Percentiles rank a stretch among this genome's conserved stretches.
Conservation (phyloP, 2,113 vertebrate genomes). For the Formicarius rufipectus region DNA sequence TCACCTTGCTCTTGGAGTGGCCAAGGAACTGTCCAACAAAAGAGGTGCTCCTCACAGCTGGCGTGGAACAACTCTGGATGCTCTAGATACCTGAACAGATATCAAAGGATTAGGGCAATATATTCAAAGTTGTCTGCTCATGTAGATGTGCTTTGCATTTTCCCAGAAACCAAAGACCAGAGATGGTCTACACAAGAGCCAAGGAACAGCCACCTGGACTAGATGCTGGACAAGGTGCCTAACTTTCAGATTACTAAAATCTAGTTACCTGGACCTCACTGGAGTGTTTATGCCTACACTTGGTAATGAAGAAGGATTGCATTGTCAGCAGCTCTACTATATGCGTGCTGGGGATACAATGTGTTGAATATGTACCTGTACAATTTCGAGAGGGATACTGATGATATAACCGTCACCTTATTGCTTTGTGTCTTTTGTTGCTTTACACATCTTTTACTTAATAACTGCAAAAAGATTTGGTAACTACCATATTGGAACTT, state of each 20-base stretch:
- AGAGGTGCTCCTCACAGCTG: background rate
- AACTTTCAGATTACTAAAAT: background rate
- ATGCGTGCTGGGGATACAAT: background rate
- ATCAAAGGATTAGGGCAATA: background rate
- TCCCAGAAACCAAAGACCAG: background rate
- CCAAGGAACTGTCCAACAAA: background rate
- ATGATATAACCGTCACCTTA: background rate
- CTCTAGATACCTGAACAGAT: background rate
- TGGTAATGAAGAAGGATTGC: background rate
- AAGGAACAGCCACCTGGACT: background rate
- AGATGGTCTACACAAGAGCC: accelerated
- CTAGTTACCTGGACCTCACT: background rate
- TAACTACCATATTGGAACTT: background rate
- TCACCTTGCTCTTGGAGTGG: background rate
- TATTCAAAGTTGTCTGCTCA: background rate
- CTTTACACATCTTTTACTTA: background rate
- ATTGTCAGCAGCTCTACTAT: background rate
- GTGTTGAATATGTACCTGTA: background rate
- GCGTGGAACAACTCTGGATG: background rate
- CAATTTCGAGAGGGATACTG: background rate
- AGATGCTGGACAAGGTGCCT: background rate
- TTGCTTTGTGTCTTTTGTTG: background rate
- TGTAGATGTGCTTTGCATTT: background rate
- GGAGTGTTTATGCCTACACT: background rate
- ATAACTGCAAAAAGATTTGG: background rate